Evolutionary conservation across 2,113 vertebrate species (phyloP), one percentile per base, ranked within the genome.

Genomic region (Capreolus pygargus): DNA sequence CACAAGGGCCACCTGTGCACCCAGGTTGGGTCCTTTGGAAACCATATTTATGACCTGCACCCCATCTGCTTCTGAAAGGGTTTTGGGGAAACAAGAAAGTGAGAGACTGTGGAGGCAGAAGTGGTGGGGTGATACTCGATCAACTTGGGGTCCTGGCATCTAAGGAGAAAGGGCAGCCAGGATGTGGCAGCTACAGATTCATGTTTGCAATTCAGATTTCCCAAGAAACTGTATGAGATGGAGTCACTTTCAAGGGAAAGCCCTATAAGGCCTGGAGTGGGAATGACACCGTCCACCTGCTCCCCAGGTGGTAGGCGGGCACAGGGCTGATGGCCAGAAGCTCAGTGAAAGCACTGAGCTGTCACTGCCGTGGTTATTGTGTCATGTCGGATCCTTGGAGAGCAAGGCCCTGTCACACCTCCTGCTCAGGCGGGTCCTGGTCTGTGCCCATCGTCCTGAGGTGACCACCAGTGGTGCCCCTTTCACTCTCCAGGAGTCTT

Each of bases 321-420:
- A 2, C 45, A 67, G 54, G 19, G 12, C 43, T 16, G 43, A 43
- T 2, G 28, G 55, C n/a, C 25, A 15, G n/a, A 54, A 47, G 19
- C 52, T 47, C 17, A 6, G 39, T 5, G n/a, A 27, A 52, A 16
- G 14, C 9, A 2, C 15, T 15, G 16, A 14, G 52, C 28, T 27
- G 58, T 45, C 23, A 3, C 11, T 12, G 12, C 19, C 6, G 4
- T 27, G 43, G 43, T 11, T 13, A 15, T 16, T 52, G 43, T 54
- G 14, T 39, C 3, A 6, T 5, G 0, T 2, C 0, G 0, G 8
- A 55, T 74, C n/a, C 33, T 33, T 6, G 13, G 39, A 67, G 27
- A 39, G 23, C 28, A 17, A 21, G 74, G 2, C 0, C 27, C 2
- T 1, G 33, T 39, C 60, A 9, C 14, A 9, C 1, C 6, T 4